A percentile compares a stretch with the other conserved stretches of the same genome.
Conservation (phyloP, 2,113 vertebrate genomes). For the Phylloscopus trochilus region DNA sequence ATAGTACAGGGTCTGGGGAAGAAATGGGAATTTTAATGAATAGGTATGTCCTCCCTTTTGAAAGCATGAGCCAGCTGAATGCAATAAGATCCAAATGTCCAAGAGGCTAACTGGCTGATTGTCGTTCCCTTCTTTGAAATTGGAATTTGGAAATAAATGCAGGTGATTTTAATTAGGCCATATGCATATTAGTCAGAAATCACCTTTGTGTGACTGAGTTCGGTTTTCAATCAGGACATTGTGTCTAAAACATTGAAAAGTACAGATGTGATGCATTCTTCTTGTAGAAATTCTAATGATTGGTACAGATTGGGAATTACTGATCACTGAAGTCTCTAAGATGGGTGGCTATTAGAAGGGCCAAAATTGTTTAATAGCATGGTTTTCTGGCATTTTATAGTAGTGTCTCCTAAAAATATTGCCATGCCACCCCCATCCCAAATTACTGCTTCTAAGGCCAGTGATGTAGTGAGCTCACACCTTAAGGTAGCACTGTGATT, state of each 20-base stretch:
- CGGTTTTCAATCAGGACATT: neutral
- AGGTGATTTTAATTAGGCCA: neutral
- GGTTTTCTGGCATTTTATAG: slow-evolving; percentile 44
- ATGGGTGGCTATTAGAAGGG: slow-evolving; percentile 29
- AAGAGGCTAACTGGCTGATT: neutral
- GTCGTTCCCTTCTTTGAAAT: neutral
- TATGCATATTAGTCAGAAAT: neutral
- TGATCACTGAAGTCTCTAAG: slow-evolving; percentile 25
- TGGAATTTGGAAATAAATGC: neutral
- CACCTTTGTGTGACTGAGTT: neutral
- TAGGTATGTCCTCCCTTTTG: neutral
- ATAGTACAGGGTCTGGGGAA: neutral
- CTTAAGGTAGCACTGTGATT: slow-evolving; percentile 71
- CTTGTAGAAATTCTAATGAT: slow-evolving; percentile 36
- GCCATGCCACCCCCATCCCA: slow-evolving; percentile 15
- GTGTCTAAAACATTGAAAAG: slow-evolving; percentile 4
- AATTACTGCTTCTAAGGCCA: slow-evolving; percentile 57
- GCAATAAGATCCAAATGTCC: neutral
- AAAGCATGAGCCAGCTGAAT: neutral
- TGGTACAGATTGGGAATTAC: slow-evolving; percentile 5
- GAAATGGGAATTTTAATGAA: neutral
- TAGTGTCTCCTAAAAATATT: slow-evolving; percentile 68
- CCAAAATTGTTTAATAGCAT: slow-evolving; percentile 13
- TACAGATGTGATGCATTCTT: neutral
- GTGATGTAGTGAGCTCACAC: slow-evolving; percentile 44